phyloP scores from a whole-genome alignment of 1,140 invertebrate species.

The Stegodyphus dumicola region DNA sequence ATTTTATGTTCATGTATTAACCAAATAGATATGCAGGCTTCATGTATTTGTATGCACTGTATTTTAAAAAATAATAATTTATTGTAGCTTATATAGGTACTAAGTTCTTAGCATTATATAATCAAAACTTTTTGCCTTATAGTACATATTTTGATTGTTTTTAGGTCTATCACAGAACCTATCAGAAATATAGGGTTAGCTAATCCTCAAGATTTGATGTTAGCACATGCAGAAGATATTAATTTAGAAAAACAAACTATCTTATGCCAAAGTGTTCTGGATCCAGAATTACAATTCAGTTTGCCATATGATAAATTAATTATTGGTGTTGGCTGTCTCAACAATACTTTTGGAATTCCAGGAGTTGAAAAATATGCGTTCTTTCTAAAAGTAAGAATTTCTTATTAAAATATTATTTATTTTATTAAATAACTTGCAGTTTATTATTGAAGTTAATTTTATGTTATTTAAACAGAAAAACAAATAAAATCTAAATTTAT shows the following conservation, averaged over 20 bases:
- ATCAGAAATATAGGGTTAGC: slow-evolving; percentile 68
- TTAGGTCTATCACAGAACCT: slow-evolving; percentile 70
- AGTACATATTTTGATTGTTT: slow-evolving; percentile 22
- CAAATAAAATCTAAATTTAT: no score
- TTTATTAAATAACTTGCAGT: not conserved
- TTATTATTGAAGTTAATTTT: no score
- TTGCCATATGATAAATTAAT: slow-evolving; percentile 68
- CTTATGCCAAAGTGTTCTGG: slow-evolving; percentile 25
- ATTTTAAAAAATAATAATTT: no score
- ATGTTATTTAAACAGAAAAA: no score
- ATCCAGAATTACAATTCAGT: slow-evolving; percentile 59
- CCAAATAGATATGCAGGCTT: no score
- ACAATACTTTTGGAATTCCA: slow-evolving; percentile 69
- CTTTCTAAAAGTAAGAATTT: slow-evolving; percentile 68
- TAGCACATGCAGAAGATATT: slow-evolving; percentile 66
- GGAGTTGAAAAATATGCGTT: slow-evolving; percentile 69
- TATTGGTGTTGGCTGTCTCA: slow-evolving; percentile 69
- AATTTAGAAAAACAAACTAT: slow-evolving; percentile 64
- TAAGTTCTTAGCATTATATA: no score
- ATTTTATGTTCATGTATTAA: no score
- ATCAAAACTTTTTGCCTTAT: no score
- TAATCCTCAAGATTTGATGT: slow-evolving; percentile 67
- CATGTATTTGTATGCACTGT: no score
- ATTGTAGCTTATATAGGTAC: no score
- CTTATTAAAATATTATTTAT: not conserved